phyloP scores from a whole-genome alignment of 2,797 vertebrate genomes.

The Ptychadena robeensis region DNA sequence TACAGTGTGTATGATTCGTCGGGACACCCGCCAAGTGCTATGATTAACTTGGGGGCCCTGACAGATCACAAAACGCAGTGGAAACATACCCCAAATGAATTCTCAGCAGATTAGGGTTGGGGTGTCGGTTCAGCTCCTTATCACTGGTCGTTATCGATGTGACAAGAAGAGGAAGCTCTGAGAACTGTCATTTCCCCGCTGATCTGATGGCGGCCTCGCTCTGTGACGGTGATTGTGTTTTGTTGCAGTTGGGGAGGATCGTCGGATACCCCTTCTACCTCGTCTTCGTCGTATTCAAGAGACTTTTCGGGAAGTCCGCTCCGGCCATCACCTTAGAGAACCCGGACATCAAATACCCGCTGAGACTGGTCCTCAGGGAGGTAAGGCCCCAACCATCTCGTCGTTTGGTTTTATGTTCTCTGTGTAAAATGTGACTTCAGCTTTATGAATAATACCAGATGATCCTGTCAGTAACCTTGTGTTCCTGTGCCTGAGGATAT shows the following conservation, averaged over 20 bases:
- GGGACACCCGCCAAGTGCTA: no score
- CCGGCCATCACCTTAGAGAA: constrained; percentile 89
- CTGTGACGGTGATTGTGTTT: not conserved
- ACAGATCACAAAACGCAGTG: no score
- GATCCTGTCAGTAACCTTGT: no score
- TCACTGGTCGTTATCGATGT: not conserved
- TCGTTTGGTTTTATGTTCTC: not conserved
- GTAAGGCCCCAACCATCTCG: constrained; percentile 68
- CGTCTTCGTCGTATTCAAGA: constrained; percentile 69
- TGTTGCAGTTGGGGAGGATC: constrained; percentile 70
- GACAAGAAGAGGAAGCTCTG: not conserved
- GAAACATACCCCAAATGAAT: no score
- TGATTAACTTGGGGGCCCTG: no score
- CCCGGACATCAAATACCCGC: constrained; percentile 87
- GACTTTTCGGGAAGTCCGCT: constrained; percentile 73
- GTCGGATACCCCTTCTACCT: constrained; percentile 71
- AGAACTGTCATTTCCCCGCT: not conserved
- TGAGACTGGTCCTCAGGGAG: constrained; percentile 91
- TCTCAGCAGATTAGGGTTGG: not conserved
- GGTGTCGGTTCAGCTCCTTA: not conserved
- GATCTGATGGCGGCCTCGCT: not conserved
- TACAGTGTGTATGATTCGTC: no score
- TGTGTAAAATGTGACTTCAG: no score
- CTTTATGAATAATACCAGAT: no score
- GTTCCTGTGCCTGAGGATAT: no score